A percentile compares a stretch with the other conserved stretches of the same genome.
Evolutionary conservation across 2,797 vertebrate genomes (phyloP).

Genomic region (Synanceia verrucosa): DNA sequence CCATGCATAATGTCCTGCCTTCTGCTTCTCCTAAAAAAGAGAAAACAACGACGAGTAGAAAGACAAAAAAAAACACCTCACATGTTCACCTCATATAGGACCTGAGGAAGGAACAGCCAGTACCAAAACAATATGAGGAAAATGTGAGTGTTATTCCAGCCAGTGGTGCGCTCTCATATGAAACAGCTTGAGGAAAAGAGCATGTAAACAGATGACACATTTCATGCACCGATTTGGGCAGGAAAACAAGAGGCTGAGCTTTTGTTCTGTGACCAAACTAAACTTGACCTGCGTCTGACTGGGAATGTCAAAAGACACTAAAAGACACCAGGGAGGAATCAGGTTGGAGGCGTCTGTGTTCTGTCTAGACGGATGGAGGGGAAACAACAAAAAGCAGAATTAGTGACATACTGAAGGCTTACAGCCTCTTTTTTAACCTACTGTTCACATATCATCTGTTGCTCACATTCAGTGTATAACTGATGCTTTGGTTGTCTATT

Average conservation of each 20-base stretch:
- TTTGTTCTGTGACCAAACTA: constrained; percentile 54
- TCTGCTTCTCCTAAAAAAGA: constrained; percentile 88
- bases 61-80: constrained; percentile 14
- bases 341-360: constrained; percentile 41
- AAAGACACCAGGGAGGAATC: constrained; percentile 9
- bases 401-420: constrained; percentile 29
- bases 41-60: neutral
- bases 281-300: constrained; percentile 57
- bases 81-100: constrained; percentile 3
- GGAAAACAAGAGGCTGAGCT: constrained; percentile 1
- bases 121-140: constrained; percentile 50
- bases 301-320: constrained; percentile 30
- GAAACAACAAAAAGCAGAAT: constrained; percentile 32
- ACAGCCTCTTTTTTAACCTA: constrained; percentile 12
- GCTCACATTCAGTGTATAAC: neutral
- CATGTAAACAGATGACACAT: constrained; percentile 61
- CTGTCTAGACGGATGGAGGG: constrained; percentile 33
- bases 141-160: constrained; percentile 54
- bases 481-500: neutral
- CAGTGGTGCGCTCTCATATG: constrained; percentile 11
- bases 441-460: neutral
- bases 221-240: constrained; percentile 44
- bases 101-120: constrained; percentile 1
- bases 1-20: constrained; percentile 97
- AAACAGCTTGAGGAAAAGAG: constrained; percentile 56